phyloP scores from a whole-genome alignment of 2,888 invertebrate genomes.

The Thecophora atra region DNA sequence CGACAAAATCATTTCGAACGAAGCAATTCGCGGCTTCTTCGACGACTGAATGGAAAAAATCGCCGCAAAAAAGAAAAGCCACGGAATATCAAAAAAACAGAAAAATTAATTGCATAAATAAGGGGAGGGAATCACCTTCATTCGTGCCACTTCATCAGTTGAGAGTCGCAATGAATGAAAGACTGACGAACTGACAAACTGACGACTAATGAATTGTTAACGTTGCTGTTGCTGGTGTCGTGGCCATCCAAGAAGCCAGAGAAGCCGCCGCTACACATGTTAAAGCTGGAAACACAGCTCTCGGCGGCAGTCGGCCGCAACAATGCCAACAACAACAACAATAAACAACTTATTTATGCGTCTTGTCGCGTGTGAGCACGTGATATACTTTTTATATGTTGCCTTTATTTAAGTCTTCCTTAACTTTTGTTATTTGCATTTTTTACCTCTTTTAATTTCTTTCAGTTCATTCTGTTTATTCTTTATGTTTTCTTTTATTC shows the following conservation, averaged over 20 bases:
- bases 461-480: not conserved
- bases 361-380: conserved; percentile 31
- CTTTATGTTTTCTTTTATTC: no score
- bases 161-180: no score
- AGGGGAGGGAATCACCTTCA: conserved; percentile 52
- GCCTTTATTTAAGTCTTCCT: not conserved
- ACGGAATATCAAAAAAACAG: conserved; percentile 27
- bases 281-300: conserved; percentile 29
- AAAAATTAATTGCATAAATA: conserved; percentile 7
- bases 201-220: conserved; percentile 40
- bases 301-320: not conserved
- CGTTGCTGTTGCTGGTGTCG: no score
- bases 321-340: conserved; percentile 6
- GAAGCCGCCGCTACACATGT: not conserved
- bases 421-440: no score
- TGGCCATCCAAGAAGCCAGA: conserved; percentile 5
- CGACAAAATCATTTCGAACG: no score
- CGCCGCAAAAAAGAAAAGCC: conserved; percentile 53
- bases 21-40: conserved; percentile 59
- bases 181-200: conserved; percentile 35
- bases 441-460: not conserved
- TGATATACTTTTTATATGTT: conserved; percentile 24
- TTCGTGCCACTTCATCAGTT: conserved; percentile 53
- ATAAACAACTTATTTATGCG: conserved; percentile 4
- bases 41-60: conserved; percentile 58